A percentile compares a stretch with the other conserved stretches of the same genome.
phyloP scores from a whole-genome alignment of 1,140 invertebrate species.

The Colletes latitarsis region DNA sequence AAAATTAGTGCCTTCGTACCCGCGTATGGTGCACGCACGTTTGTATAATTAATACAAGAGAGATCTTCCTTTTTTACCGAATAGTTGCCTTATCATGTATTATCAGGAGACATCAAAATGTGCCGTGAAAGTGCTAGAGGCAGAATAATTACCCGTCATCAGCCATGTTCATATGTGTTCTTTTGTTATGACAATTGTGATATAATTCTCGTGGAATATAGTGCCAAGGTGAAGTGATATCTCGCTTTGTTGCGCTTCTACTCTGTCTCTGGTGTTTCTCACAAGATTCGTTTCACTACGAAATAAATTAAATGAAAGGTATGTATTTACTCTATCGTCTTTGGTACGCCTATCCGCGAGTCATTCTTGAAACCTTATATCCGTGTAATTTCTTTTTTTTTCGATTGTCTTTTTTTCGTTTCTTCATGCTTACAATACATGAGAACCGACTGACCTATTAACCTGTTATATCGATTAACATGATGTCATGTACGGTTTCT shows the following conservation, averaged over 20 bases:
- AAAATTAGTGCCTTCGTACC: constrained; percentile 62
- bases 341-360: constrained; percentile 36
- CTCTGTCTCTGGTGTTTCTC: constrained; percentile 18
- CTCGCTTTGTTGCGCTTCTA: constrained; percentile 29
- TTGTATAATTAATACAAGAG: constrained; percentile 28
- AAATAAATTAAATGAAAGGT: constrained; percentile 73
- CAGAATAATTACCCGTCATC: constrained; percentile 65
- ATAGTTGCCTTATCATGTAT: constrained; percentile 59
- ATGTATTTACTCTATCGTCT: constrained; percentile 38
- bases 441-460: constrained; percentile 46
- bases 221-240: constrained; percentile 51
- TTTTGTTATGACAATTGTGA: constrained; percentile 73
- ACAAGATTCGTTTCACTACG: constrained; percentile 28
- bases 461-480: constrained; percentile 43
- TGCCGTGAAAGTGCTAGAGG: constrained; percentile 69
- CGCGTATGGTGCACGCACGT: constrained; percentile 28
- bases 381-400: constrained; percentile 18
- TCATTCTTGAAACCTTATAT: constrained; percentile 34
- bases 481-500: constrained; percentile 18
- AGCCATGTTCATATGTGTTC: constrained; percentile 68
- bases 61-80: constrained; percentile 31
- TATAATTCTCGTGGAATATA: constrained; percentile 62
- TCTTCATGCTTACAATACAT: background rate
- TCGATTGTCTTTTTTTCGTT: constrained; percentile 17
- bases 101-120: constrained; percentile 62